phyloP scores from a whole-genome alignment of 2,113 vertebrate species.

The Myotis davidii region DNA sequence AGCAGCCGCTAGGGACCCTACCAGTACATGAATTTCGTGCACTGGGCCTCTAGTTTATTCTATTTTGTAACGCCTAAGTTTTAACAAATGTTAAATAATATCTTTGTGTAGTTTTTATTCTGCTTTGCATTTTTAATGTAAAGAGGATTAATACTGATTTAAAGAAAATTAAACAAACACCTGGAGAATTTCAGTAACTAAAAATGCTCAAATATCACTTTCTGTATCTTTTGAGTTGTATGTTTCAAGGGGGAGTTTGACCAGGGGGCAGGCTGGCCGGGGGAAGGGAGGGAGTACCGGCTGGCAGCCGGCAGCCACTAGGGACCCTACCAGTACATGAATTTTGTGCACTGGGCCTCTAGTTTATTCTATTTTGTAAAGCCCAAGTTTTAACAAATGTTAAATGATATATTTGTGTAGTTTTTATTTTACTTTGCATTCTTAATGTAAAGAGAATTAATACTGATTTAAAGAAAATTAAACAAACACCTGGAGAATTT shows the following conservation, averaged over 20 bases:
- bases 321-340: too few species aligned
- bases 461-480: neutral
- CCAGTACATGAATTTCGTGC: too few species aligned
- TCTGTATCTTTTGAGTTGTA: neutral
- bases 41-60: neutral
- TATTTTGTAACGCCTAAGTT: neutral
- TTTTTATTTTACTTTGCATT: neutral
- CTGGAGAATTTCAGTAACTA: slow-evolving; percentile 34
- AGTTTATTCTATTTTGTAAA: neutral
- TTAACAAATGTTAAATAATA: neutral
- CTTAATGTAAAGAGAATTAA: neutral
- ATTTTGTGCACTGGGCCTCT: too few species aligned
- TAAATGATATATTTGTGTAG: neutral
- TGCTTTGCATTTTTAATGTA: slow-evolving; percentile 21
- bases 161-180: neutral
- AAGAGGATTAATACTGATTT: neutral
- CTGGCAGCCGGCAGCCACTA: too few species aligned
- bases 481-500: slow-evolving; percentile 17
- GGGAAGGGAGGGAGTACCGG: too few species aligned
- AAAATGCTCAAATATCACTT: neutral
- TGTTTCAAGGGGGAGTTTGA: neutral
- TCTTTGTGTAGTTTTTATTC: neutral
- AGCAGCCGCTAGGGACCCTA: too few species aligned
- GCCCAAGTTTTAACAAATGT: neutral
- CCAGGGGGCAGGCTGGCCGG: too few species aligned